These are phyloP conservation scores for Manis javanica DNA, from an alignment of 2,797 vertebrate species.

Conservation along the genomic window DNA sequence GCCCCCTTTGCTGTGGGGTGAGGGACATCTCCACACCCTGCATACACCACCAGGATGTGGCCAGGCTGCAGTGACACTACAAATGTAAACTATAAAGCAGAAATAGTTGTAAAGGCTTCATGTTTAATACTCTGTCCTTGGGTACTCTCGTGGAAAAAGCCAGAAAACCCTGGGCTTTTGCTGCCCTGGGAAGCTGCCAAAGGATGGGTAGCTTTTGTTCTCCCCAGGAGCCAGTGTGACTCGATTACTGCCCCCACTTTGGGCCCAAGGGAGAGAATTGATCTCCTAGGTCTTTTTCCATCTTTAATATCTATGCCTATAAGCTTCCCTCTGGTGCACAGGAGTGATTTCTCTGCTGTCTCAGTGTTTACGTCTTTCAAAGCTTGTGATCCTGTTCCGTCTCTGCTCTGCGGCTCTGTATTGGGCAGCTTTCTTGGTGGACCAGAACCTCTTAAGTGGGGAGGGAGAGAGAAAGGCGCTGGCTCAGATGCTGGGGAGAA, in stretches of 20 bases:
- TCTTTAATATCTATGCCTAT: background rate
- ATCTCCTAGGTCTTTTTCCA: background rate
- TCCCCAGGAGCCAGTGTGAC: background rate
- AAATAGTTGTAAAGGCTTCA: background rate
- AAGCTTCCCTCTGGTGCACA: background rate
- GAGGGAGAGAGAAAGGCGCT: background rate
- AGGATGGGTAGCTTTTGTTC: background rate
- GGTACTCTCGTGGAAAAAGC: background rate
- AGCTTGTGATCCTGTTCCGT: background rate
- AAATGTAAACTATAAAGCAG: background rate
- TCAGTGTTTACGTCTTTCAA: background rate
- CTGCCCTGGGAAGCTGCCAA: background rate
- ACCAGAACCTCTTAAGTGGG: background rate
- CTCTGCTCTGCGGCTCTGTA: background rate
- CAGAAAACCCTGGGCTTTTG: background rate
- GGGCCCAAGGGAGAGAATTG: background rate
- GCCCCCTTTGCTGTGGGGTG: background rate
- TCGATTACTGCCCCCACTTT: background rate
- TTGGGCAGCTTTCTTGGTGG: background rate
- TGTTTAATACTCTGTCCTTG: background rate
- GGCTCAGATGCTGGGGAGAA: background rate
- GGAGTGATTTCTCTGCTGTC: background rate
- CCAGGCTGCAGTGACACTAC: rapidly evolving
- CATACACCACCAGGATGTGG: too few species aligned
- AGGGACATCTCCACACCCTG: too few species aligned